Evolutionary conservation across 2,888 invertebrate species (phyloP).

Genomic region (Julus scanicus): DNA sequence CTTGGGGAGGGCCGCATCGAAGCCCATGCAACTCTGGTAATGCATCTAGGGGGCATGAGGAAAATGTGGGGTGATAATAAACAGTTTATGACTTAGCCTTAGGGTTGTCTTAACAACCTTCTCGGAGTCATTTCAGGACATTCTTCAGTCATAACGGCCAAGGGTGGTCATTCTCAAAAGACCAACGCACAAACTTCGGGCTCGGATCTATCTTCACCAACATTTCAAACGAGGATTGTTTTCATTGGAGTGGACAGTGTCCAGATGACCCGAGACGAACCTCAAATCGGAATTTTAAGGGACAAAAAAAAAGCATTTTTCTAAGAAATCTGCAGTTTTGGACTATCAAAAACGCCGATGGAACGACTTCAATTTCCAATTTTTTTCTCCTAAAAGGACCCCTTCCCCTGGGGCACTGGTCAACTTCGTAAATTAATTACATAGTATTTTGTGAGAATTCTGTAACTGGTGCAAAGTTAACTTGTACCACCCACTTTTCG

Average conservation of each 20-base stretch:
- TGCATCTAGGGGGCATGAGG: slow-evolving; percentile 43
- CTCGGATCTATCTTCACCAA: slow-evolving; percentile 3
- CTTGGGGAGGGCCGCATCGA: neutral
- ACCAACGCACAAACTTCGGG: neutral
- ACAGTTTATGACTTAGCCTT: slow-evolving; percentile 53
- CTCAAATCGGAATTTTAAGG: neutral
- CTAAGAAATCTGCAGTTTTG: neutral
- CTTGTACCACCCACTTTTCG: too few species aligned
- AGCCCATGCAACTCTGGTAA: slow-evolving; percentile 41
- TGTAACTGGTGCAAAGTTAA: too few species aligned
- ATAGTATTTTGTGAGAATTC: too few species aligned
- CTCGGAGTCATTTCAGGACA: slow-evolving; percentile 52
- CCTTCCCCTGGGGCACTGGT: too few species aligned
- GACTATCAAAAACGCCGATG: neutral
- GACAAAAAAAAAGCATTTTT: neutral
- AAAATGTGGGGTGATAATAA: slow-evolving; percentile 49
- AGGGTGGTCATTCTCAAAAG: slow-evolving; percentile 52
- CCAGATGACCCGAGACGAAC: neutral
- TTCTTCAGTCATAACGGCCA: slow-evolving; percentile 49
- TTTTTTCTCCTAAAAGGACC: too few species aligned
- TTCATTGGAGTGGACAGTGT: slow-evolving; percentile 44
- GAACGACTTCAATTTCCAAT: neutral
- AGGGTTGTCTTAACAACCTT: slow-evolving; percentile 54
- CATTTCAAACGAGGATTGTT: slow-evolving; percentile 30
- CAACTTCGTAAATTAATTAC: too few species aligned